phyloP scores from a whole-genome alignment of 2,113 vertebrate genomes.

The Fukomys damarensis region DNA sequence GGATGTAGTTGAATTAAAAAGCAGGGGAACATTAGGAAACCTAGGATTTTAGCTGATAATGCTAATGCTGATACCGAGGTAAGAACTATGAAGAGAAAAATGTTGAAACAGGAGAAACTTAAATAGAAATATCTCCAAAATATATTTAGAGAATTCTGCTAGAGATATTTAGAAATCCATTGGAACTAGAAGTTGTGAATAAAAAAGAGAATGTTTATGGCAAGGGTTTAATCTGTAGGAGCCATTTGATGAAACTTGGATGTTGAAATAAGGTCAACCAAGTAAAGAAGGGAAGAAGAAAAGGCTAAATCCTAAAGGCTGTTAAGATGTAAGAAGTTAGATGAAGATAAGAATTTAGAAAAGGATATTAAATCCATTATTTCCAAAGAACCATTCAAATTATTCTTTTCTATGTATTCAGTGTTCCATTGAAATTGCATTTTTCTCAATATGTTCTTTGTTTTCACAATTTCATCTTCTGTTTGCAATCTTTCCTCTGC shows the following conservation, averaged over 20 bases:
- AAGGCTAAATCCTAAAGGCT: not conserved
- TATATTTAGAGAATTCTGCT: not conserved
- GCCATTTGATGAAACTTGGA: not conserved
- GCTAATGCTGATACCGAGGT: not conserved
- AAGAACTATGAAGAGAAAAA: not conserved
- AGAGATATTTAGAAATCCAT: not conserved
- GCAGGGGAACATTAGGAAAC: not conserved
- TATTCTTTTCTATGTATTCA: not conserved
- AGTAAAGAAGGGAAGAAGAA: not conserved
- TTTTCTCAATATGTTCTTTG: not conserved
- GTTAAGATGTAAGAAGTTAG: not conserved
- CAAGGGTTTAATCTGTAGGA: not conserved
- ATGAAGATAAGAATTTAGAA: not conserved
- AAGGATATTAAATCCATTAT: not conserved
- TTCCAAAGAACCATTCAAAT: not conserved
- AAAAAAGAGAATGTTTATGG: not conserved
- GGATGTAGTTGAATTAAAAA: not conserved
- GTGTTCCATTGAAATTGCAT: not conserved
- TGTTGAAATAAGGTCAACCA: not conserved
- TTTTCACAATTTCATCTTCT: not conserved
- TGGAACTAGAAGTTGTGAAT: not conserved
- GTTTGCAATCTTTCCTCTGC: not conserved
- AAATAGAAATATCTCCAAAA: not conserved
- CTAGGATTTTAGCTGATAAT: not conserved
- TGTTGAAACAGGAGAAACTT: not conserved